Base-by-base conservation (phyloP, 2,113 vertebrate species). In the Heterotilapia buettikoferi region DNA sequence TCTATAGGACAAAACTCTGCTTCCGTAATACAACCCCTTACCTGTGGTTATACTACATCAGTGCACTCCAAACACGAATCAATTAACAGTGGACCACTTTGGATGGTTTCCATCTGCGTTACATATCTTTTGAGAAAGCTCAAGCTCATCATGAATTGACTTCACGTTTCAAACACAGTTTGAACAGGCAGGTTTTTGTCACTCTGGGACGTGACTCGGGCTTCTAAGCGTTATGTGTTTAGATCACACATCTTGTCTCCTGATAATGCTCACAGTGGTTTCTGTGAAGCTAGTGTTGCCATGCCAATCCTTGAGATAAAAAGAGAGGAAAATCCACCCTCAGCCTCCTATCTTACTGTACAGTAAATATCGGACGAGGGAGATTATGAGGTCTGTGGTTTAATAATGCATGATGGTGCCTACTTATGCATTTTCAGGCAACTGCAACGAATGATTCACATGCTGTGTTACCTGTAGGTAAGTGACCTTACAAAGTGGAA, bases 341-440 rank as follows among this genome's bases (percentile, higher is more conserved):
- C 38, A 26, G 79, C 26, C 16, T 81, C 31, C 13, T 56, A 5
- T 81, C 19, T 79, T 50, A 45, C 47, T 3, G 82, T 84, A 76
- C 59, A 84, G 71, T 76, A 76, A 76, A 76, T 84, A 85, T 40
- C 40, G 19, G 76, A 89, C 83, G 59, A 79, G 45, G 56, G 88
- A 71, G 45, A 56, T 80, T 33, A 29, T 52, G 13, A 78, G 61
- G 82, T 57, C 83, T 73, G 12, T 84, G 85, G 83, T 57, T 93
- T 86, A 82, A 95, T 93, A 93, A 95, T 94, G 83, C 85, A 93
- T 85, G 73, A 88, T 84, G 2, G 87, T 84, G 56, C 59, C 54
- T 63, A 45, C 53, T 68, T 59, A 86, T 86, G 84, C 38, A 43
- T 31, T 86, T 92, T 89, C 79, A 85, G 26, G 21, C 45, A 66